Conservation (phyloP, 2,797 vertebrate genomes). For the Limosa lapponica region DNA sequence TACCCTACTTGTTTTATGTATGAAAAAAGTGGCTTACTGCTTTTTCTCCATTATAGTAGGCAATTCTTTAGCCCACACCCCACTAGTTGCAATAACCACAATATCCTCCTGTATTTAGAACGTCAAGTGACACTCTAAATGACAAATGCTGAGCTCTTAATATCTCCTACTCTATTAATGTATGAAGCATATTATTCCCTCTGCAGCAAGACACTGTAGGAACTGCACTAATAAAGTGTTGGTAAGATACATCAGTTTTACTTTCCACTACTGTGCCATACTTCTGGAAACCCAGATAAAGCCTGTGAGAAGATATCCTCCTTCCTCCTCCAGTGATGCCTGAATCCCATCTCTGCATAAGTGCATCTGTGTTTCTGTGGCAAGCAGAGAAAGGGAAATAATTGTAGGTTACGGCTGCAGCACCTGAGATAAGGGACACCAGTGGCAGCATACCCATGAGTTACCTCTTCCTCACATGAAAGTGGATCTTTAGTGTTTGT, state of each 20-base stretch:
- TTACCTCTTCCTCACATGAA: background rate
- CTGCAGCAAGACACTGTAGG: background rate
- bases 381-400: background rate
- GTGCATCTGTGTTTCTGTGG: background rate
- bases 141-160: slow-evolving; percentile 15
- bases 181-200: background rate
- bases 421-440: background rate
- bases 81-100: background rate
- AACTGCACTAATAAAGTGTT: background rate
- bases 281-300: background rate
- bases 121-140: background rate
- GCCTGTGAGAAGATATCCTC: background rate
- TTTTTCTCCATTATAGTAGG: background rate
- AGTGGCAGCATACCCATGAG: background rate
- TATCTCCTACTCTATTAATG: background rate
- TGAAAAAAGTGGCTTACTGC: background rate
- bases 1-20: background rate
- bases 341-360: background rate
- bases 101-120: slow-evolving; percentile 2
- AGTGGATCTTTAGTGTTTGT: background rate
- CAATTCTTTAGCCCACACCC: background rate
- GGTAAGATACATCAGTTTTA: background rate
- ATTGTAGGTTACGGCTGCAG: background rate
- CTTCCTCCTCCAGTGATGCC: background rate
- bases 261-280: background rate